phyloP scores from a whole-genome alignment of 2,113 vertebrate species.

The Psilopogon haemacephalus region DNA sequence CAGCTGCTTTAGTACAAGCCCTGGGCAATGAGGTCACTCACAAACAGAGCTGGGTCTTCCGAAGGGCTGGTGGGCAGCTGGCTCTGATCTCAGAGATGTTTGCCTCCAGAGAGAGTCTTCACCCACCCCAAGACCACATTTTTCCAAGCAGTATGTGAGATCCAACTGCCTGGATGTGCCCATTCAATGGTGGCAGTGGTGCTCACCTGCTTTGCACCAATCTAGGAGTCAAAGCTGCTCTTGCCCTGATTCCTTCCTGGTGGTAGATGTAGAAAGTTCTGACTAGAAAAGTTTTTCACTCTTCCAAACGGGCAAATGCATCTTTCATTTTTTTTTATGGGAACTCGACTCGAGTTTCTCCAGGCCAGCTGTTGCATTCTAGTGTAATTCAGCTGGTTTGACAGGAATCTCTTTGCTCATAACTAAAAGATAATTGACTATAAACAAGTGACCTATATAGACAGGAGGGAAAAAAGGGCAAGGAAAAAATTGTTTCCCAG shows the following conservation, averaged over 20 bases:
- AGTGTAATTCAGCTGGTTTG: conserved; percentile 19
- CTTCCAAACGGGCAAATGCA: conserved; percentile 4
- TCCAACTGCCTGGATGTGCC: background rate
- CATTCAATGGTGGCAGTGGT: background rate
- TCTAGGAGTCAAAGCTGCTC: background rate
- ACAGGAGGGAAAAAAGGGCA: background rate
- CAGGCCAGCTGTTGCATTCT: background rate
- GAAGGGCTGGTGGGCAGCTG: background rate
- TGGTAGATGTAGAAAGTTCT: background rate
- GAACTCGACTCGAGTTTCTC: background rate
- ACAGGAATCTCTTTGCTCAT: conserved; percentile 1
- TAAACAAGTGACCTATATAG: conserved; percentile 25
- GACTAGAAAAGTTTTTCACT: conserved; percentile 2
- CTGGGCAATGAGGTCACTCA: conserved; percentile 64
- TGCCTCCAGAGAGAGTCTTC: background rate
- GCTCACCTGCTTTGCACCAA: background rate
- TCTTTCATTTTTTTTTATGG: background rate
- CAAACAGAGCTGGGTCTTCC: background rate
- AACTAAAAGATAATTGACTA: conserved; percentile 59
- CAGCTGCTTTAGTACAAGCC: conserved; percentile 26
- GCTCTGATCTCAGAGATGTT: background rate
- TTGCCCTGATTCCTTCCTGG: background rate
- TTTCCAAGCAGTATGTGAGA: background rate
- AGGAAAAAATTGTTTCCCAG: background rate
- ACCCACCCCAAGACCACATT: background rate